phyloP scores from a whole-genome alignment of 2,888 invertebrate species.

The Rhingia campestris region DNA sequence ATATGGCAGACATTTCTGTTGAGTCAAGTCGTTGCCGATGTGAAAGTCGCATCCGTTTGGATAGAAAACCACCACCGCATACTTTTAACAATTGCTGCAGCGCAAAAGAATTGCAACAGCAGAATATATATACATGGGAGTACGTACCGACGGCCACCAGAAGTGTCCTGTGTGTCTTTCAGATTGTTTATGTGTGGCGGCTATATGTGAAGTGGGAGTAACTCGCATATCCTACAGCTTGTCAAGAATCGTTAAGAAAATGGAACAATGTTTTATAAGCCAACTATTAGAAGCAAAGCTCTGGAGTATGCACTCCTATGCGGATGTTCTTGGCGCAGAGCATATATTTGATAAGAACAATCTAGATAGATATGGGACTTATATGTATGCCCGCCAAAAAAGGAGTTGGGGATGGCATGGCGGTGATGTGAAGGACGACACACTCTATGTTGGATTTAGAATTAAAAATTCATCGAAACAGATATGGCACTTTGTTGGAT shows the following conservation, averaged over 20 bases:
- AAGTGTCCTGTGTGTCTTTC: neutral
- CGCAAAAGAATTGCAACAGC: constrained; percentile 18
- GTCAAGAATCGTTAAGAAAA: constrained; percentile 67
- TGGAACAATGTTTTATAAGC: constrained; percentile 52
- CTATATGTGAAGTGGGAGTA: constrained; percentile 53
- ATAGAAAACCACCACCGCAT: constrained; percentile 1
- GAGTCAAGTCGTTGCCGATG: constrained; percentile 62
- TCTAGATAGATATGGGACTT: constrained; percentile 54
- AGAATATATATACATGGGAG: neutral
- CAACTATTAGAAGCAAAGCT: constrained; percentile 12
- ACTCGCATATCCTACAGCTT: constrained; percentile 46
- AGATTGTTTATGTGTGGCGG: neutral
- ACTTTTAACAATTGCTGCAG: constrained; percentile 54
- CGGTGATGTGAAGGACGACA: neutral
- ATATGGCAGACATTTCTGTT: constrained; percentile 64
- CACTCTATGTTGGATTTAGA: constrained; percentile 21
- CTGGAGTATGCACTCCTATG: constrained; percentile 16
- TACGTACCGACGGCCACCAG: neutral
- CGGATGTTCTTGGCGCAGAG: constrained; percentile 58
- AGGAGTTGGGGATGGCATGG: constrained; percentile 2
- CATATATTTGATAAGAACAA: constrained; percentile 53
- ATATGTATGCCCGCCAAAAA: neutral
- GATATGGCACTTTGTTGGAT: constrained; percentile 26
- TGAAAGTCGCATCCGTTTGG: constrained; percentile 43
- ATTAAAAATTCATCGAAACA: constrained; percentile 58